phyloP scores from a whole-genome alignment of 2,113 vertebrate species.

The Ictalurus furcatus region DNA sequence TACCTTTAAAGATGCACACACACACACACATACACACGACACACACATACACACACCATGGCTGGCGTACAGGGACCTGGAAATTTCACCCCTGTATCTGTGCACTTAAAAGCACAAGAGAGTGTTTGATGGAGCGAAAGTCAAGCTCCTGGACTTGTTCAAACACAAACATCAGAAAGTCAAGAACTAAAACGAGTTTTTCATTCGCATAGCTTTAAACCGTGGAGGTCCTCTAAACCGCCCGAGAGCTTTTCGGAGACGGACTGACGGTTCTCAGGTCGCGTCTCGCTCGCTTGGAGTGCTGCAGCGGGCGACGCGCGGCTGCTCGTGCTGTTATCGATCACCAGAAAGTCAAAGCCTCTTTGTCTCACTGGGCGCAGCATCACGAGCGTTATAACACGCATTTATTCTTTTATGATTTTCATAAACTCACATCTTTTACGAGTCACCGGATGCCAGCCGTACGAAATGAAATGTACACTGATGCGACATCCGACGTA shows the following conservation, averaged over 20 bases:
- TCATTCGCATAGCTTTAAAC: not conserved
- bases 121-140: not conserved
- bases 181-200: not conserved
- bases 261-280: not conserved
- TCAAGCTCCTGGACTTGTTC: not conserved
- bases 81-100: not conserved
- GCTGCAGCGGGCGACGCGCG: conserved; percentile 23
- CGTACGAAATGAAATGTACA: not conserved
- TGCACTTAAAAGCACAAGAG: not conserved
- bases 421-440: not conserved
- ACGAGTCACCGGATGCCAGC: not conserved
- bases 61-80: not conserved
- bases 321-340: conserved; percentile 18
- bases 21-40: not conserved
- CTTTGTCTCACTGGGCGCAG: conserved; percentile 27
- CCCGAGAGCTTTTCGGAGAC: conserved; percentile 1
- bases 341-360: conserved; percentile 1
- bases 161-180: not conserved
- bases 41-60: not conserved
- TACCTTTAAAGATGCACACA: not conserved
- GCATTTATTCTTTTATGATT: not conserved
- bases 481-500: not conserved
- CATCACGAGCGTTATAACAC: not conserved
- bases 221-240: no score
- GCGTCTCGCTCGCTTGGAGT: not conserved